Conservation (phyloP, 2,113 vertebrate genomes). For the Heteronetta atricapilla region DNA sequence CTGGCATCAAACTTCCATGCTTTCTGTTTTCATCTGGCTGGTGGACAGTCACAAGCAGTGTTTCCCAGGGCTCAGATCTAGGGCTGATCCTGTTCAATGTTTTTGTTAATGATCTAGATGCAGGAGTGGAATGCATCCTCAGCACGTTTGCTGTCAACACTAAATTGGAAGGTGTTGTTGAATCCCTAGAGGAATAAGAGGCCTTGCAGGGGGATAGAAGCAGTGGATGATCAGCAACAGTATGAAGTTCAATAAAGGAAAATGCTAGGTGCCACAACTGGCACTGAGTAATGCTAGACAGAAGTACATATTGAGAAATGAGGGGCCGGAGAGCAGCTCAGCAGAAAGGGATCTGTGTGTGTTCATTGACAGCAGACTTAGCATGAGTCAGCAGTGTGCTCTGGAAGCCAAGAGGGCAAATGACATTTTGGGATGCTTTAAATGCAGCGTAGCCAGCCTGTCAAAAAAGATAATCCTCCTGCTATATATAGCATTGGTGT, state of each 20-base stretch:
- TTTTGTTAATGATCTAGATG: not conserved
- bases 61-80: not conserved
- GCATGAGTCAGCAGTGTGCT: not conserved
- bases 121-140: not conserved
- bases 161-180: not conserved
- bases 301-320: not conserved
- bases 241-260: not conserved
- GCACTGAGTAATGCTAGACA: not conserved
- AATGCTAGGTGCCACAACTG: not conserved
- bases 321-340: not conserved
- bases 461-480: not conserved
- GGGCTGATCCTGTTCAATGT: not conserved
- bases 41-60: not conserved
- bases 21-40: not conserved
- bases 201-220: not conserved
- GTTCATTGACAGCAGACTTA: not conserved
- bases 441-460: not conserved
- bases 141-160: not conserved
- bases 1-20: not conserved
- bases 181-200: not conserved
- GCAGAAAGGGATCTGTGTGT: not conserved
- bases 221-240: not conserved
- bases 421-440: not conserved
- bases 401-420: not conserved
- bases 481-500: not conserved